Base-by-base conservation (phyloP, 2,797 vertebrate genomes). In the Labeo calbasu region DNA sequence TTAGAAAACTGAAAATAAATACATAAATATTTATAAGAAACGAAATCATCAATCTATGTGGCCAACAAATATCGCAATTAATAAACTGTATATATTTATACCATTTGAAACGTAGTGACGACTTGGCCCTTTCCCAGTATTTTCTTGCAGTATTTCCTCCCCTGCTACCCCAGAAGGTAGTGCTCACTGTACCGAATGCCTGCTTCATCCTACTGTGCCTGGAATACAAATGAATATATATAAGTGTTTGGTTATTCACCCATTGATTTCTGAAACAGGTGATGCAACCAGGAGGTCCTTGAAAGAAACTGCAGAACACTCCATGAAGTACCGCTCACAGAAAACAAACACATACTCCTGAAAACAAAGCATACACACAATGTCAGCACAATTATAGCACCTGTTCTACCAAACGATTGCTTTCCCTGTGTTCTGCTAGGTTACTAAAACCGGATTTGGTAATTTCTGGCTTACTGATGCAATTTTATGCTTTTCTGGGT, bases 401-500 rank as follows among this genome's bases (percentile, higher is more conserved):
- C 61, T 48, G 55, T 61, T 61, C 17, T 21, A 46, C 79, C n/a
- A 81, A 83, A 77, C 4, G 12, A 28, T 23, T 25, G 28, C 46
- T 57, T 28, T 43, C 48, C 14, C n/a, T 7, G 59, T 53, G 5
- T 75, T 43, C 72, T 83, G 48, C 50, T 28, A n/a, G 32, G 73
- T 57, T 68, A 69, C 32, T 77, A 23, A 77, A 83, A 70, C 28
- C 28, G 36, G 50, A 55, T 83, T 77, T 59, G 63, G 28, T 43
- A 2, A 69, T 76, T 83, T 76, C 48, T 28, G 61, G 36, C 46
- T 76, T 19, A 43, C 61, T 21, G 21, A 55, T 77, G 69, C 77
- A 83, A 83, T 83, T 76, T 82, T 69, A 61, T 43, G 63, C 68
- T 79, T 88, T 84, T 88, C 82, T 88, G 87, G 82, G 87, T 88